Conservation (phyloP, 2,888 invertebrate genomes). For the Cataglyphis cursor region DNA sequence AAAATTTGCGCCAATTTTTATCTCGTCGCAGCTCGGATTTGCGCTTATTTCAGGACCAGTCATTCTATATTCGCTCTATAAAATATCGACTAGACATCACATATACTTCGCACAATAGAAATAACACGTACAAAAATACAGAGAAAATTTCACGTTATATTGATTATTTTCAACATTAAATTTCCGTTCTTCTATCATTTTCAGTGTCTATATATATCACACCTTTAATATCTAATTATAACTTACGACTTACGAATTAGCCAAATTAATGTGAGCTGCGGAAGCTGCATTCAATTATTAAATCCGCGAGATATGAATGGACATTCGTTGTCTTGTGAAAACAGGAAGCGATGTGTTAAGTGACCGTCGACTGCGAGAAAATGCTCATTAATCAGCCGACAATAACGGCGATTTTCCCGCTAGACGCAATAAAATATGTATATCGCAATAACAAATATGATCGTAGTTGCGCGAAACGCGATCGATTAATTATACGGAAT, state of each 20-base stretch:
- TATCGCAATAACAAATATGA: not conserved
- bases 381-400: conserved; percentile 27
- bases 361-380: conserved; percentile 1
- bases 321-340: conserved; percentile 2
- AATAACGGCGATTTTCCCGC: conserved; percentile 12
- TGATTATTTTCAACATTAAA: not conserved
- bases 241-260: not conserved
- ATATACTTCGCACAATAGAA: not conserved
- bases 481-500: conserved; percentile 20
- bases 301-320: not conserved
- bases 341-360: conserved; percentile 22
- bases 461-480: not conserved
- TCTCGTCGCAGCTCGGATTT: conserved; percentile 24
- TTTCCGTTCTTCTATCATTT: not conserved
- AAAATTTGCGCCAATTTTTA: conserved; percentile 25
- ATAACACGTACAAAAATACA: not conserved
- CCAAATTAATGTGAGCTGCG: conserved; percentile 2
- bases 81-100: not conserved
- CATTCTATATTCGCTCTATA: not conserved
- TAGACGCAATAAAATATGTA: not conserved
- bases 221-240: not conserved
- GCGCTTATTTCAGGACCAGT: not conserved
- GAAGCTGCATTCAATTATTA: not conserved
- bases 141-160: not conserved
- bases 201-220: not conserved